phyloP scores from a whole-genome alignment of 2,888 invertebrate genomes.

The Tholera decimalis region DNA sequence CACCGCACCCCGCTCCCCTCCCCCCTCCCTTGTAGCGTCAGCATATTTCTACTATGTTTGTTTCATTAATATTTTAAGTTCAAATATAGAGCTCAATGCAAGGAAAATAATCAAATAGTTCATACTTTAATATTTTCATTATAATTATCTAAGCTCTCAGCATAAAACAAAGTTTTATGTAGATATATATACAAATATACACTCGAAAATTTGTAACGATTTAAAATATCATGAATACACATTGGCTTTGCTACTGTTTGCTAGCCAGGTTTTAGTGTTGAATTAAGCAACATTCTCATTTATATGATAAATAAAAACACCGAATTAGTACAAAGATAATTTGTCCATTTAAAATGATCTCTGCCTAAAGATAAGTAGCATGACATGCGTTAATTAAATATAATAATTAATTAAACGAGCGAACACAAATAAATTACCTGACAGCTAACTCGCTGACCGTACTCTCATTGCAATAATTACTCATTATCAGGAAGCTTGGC shows the following conservation, averaged over 20 bases:
- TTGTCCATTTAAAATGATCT: slow-evolving; percentile 35
- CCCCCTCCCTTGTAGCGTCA: slow-evolving; percentile 55
- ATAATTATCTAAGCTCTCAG: too few species aligned
- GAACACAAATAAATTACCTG: slow-evolving; percentile 70
- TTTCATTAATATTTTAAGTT: too few species aligned
- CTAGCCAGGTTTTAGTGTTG: background rate
- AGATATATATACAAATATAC: background rate
- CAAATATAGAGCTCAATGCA: too few species aligned
- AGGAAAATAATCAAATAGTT: too few species aligned
- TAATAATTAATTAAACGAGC: slow-evolving; percentile 72
- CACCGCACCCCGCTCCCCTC: slow-evolving; percentile 41
- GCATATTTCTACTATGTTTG: slow-evolving; percentile 40
- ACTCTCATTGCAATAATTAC: slow-evolving; percentile 88
- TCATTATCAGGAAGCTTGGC: slow-evolving; percentile 88
- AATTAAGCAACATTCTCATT: background rate
- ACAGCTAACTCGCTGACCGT: slow-evolving; percentile 79
- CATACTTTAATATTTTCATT: too few species aligned
- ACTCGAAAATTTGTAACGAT: background rate
- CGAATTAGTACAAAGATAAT: slow-evolving; percentile 18
- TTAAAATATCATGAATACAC: background rate
- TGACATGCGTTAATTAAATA: slow-evolving; percentile 65
- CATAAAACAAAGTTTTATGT: background rate
- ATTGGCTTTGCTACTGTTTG: background rate
- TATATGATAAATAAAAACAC: background rate
- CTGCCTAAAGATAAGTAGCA: slow-evolving; percentile 45